Evolutionary conservation across 2,888 invertebrate species (phyloP).

Genomic region (Graphium colonna): DNA sequence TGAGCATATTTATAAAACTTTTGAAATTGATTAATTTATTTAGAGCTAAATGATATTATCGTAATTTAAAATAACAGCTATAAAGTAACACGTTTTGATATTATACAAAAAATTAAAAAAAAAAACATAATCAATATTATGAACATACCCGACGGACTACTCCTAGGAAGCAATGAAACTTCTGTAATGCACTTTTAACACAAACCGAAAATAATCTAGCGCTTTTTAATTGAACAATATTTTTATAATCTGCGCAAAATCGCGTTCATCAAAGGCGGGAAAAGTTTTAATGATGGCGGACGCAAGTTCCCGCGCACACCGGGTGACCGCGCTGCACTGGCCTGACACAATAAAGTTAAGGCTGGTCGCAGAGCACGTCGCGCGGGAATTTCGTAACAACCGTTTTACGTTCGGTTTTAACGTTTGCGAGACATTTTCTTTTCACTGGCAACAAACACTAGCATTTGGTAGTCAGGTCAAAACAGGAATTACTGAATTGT

Average conservation of each 20-base stretch:
- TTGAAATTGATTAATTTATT: too few species aligned
- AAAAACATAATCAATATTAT: too few species aligned
- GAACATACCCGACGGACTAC: slow-evolving; percentile 11
- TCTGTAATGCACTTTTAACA: slow-evolving; percentile 11
- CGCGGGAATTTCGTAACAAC: slow-evolving; percentile 56
- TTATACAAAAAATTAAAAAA: too few species aligned
- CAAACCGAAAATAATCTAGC: slow-evolving; percentile 4
- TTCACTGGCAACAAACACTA: too few species aligned
- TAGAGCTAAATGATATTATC: too few species aligned
- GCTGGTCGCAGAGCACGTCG: slow-evolving; percentile 46
- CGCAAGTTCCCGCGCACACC: slow-evolving; percentile 56
- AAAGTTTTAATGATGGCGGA: slow-evolving; percentile 39
- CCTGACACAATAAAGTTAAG: slow-evolving; percentile 67
- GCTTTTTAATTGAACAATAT: slow-evolving; percentile 5
- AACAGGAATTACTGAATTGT: slow-evolving; percentile 46
- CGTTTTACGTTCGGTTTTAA: slow-evolving; percentile 35
- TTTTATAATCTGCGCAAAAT: slow-evolving; percentile 22
- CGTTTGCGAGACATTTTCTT: slow-evolving; percentile 49
- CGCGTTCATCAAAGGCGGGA: slow-evolving; percentile 37
- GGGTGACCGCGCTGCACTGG: slow-evolving; percentile 45
- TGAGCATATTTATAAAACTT: too few species aligned
- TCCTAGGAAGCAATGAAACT: not conserved
- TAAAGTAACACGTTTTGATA: too few species aligned
- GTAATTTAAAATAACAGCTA: too few species aligned
- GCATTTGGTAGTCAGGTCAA: too few species aligned